A percentile compares a stretch with the other conserved stretches of the same genome.
phyloP scores from a whole-genome alignment of 2,113 vertebrate species.

The Sisor rabdophorus region DNA sequence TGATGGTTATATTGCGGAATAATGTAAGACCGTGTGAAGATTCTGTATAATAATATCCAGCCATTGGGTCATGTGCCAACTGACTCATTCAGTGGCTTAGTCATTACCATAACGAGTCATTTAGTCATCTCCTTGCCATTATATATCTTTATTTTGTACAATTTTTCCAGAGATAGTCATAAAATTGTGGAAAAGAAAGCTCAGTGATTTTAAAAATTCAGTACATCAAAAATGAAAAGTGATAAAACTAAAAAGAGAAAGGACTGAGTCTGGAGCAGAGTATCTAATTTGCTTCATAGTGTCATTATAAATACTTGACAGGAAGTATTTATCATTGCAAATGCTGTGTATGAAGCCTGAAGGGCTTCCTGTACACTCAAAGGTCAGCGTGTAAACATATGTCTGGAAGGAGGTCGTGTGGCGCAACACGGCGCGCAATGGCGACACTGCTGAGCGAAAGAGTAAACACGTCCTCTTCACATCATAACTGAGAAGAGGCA shows the following conservation, averaged over 20 bases:
- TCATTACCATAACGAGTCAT: background rate
- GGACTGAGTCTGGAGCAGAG: conserved; percentile 10
- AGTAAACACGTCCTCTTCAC: conserved; percentile 28
- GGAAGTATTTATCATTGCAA: conserved; percentile 73
- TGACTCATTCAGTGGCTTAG: conserved; percentile 42
- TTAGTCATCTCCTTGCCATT: background rate
- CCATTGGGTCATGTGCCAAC: conserved; percentile 58
- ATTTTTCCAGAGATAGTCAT: background rate
- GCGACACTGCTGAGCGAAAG: conserved; percentile 45
- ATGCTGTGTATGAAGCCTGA: conserved; percentile 71
- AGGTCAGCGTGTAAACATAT: conserved; percentile 70
- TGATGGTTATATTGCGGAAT: too few relatives aligned
- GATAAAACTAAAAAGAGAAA: background rate
- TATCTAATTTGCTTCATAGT: conserved; percentile 67
- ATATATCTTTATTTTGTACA: background rate
- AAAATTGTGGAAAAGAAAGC: conserved; percentile 6
- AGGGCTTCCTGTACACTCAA: conserved; percentile 70
- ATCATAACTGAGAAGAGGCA: conserved; percentile 28
- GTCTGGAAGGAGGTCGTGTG: conserved; percentile 52
- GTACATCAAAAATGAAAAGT: conserved; percentile 18
- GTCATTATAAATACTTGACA: conserved; percentile 74
- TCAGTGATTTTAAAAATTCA: background rate
- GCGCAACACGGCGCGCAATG: conserved; percentile 44
- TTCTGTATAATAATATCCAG: background rate
- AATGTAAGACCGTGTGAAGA: background rate